phyloP scores from a whole-genome alignment of 2,797 vertebrate species.

The Dallia pectoralis region DNA sequence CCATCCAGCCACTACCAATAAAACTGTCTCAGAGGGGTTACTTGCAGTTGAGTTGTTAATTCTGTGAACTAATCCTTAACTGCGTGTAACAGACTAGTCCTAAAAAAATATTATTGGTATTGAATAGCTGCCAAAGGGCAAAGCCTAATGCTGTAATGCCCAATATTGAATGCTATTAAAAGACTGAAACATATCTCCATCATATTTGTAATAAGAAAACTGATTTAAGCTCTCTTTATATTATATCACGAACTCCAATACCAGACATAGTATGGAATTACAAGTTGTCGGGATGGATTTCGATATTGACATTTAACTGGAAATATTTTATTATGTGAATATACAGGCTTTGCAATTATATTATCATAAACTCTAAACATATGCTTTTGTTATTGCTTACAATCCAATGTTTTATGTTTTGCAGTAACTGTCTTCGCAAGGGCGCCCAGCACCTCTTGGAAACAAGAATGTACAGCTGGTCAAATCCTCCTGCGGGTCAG shows the following conservation, averaged over 20 bases:
- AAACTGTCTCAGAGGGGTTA: conserved; percentile 7
- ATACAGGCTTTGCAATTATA: background rate
- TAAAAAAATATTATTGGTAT: background rate
- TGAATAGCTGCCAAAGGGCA: background rate
- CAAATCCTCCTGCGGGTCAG: conserved; percentile 13
- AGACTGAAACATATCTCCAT: background rate
- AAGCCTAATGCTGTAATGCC: no score
- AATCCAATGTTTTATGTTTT: conserved; percentile 2
- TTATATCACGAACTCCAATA: background rate
- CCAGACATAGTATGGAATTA: background rate
- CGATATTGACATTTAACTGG: background rate
- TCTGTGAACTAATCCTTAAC: conserved; percentile 31
- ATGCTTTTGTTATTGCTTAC: background rate
- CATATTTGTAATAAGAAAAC: background rate
- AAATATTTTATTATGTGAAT: background rate
- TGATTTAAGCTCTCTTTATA: background rate
- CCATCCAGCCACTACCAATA: conserved; percentile 16
- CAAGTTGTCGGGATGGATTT: background rate
- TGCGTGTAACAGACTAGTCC: conserved; percentile 3
- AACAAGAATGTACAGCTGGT: background rate
- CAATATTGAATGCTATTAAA: no score
- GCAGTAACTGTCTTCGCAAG: background rate
- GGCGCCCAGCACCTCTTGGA: background rate
- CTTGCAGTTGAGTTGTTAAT: conserved; percentile 1
- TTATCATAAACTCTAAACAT: background rate